Evolutionary conservation across 2,113 vertebrate genomes (phyloP), one percentile per base, ranked within the genome.

Genomic region (Pachypanchax playfairii): DNA sequence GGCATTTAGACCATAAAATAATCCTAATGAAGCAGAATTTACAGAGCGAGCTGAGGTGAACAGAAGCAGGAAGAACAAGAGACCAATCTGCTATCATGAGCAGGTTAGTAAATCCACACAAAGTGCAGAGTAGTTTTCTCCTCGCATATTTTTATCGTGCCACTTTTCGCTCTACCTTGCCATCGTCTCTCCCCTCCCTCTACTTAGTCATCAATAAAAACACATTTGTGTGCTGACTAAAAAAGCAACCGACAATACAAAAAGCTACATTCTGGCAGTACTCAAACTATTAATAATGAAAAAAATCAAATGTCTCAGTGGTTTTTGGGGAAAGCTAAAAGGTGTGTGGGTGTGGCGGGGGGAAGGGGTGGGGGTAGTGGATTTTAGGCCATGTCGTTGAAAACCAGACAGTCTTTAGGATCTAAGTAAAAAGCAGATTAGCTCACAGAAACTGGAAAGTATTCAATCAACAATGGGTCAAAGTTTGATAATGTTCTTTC

Each of bases 1-100:
- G 24, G 56, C 62, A 72, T 62, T 57, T 31, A 39, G 54, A 41
- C 36, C 66, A 53, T 66, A 85, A 69, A 83, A 82, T 62, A 70
- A 84, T 68, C 39, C 80, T 88, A 90, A 91, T 87, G 83, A 74
- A 80, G 86, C 86, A 87, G 81, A 90, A 90, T 90, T 88, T 86
- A 87, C 79, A 82, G 83, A 72, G 50, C 49, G 72, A 54, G 75
- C 86, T 86, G 88, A 86, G 59, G 71, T 75, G 75, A 78, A 83
- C 38, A 64, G 57, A 59, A 46, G 54, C 36, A 7, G 33, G 77
- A 81, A 84, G 61, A 81, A 75, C 77, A 72, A 74, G 54, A 54
- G 11, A 49, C 62, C 43, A 70, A 75, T 76, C 50, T 62, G 72
- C 74, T 70, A 62, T 33, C 68, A 63, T 31, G 64, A 68, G 88